Base-by-base conservation (phyloP, 2,888 invertebrate species). In the Isoperla grammatica region DNA sequence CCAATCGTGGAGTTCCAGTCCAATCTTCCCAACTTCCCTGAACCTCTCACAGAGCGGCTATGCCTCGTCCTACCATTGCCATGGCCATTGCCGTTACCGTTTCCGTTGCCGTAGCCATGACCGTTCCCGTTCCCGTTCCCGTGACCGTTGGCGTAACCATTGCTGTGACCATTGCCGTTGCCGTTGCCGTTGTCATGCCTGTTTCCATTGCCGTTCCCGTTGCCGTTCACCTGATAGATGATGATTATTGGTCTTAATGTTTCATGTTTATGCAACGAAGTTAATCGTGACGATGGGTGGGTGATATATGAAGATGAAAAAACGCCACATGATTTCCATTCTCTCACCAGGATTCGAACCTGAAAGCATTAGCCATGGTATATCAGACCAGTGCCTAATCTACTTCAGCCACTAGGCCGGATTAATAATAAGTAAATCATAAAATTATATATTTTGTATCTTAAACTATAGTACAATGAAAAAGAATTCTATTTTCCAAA, bases 91-190 rank as follows among this genome's bases (percentile, higher is more conserved):
- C 42, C 59, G 17, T 60, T 60, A 59, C 48, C 60, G 23, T 60
- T 61, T 49, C 42, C 60, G 15, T 60, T 60, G 60, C 19, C 59
- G n/a, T 60, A 61, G 59, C 42, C 60, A 37, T 60, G 46, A 48
- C 19, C 60, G 19, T 49, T 48, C 60, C 42, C 60, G 12, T 61
- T 60, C 45, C 48, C 59, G 17, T 23, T 22, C 59, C 37, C 59
- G 22, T 61, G 29, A 46, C 42, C 60, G 17, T 60, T 48, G 57
- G 35, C 59, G 17, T 43, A 29, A 29, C 29, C 29, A 29, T 29
- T 29, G 29, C 29, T 29, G 29, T 29, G 29, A 59, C 55, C 59
- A 17, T 61, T 39, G 46, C 55, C 59, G 22, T 49, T 39, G 46
- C 43, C 60, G 23, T 61, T 48, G 48, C 43, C 60, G 22, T 61